Evolutionary conservation across 1,140 invertebrate genomes (phyloP), one percentile per base, ranked within the genome.

Genomic region (Tetramorium parvispinum): DNA sequence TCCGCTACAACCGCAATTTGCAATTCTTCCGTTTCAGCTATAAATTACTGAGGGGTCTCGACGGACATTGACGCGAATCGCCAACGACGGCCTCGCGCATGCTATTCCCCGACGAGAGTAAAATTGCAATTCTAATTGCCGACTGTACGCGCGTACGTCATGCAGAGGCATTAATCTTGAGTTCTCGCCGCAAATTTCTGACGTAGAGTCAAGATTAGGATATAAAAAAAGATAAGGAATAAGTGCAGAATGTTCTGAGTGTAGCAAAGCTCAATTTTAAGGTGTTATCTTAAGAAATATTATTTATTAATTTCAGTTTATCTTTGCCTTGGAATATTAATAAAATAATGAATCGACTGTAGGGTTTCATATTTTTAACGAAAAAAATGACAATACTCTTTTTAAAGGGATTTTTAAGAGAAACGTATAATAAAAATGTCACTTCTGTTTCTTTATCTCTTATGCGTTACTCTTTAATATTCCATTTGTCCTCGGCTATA

Each of bases 121-220:
- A 79, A 79, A 79, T 79, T 79, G 77, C 59, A 66, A 79, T 79
- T 79, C 77, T 79, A 79, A 79, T 79, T 63, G 77, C 11, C 46
- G 18, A 8, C 4, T 3, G 46, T 65, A 71, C 24, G 53, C 53
- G 16, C 13, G 53, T 59, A 51, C 21, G 32, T 79, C 59, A 79
- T 65, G 27, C 13, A n/a, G n/a, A 37, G 27, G 46, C 77, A 79
- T 79, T 79, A 79, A 65, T 79, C 61, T 51, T 66, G 46, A 27
- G 46, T 40, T 79, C 11, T 40, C n/a, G 27, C 11, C 53, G 37
- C 13, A 21, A 27, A 16, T 40, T 66, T 79, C n/a, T 32, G 3
- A 66, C 10, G 21, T 53, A 5, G 13, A 53, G 21, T 37, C 8
- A 37, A 79, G n/a, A 53, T 66, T 21, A 65, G 2, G 7, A 51